Base-by-base conservation (phyloP, 2,797 vertebrate species). In the Ctenopoma multispine region DNA sequence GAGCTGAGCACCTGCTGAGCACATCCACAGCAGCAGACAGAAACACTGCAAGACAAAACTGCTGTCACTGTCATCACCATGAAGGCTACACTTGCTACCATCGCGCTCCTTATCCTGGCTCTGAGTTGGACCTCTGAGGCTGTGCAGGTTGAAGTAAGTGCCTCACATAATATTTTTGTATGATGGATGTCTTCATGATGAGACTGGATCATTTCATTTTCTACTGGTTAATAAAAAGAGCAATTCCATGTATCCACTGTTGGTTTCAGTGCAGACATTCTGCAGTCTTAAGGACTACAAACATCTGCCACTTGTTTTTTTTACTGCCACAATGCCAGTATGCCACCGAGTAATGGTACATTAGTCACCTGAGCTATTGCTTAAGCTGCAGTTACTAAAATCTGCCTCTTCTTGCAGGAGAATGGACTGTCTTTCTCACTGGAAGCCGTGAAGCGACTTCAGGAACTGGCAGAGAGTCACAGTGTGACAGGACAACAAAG, bases 61-160 rank as follows among this genome's bases (percentile, higher is more conserved):
- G 7, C 75, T 23, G 8, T 38, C 61, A 49, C 77, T 57, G 56
- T n/a, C n/a, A n/a, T 61, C 76, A 89, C 29, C 67, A 95, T 95
- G 95, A 95, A 93, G 85, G 72, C 87, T 12, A 7, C 84, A 9
- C 21, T 93, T 31, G 77, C 67, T 46, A 64, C 77, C 17, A 5
- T 82, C 21, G 24, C 88, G 12, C 29, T 94, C 38, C 65, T 94
- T 8, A 20, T 92, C 65, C 79, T 91, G 49, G 79, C 88, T 64
- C 68, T 94, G 7, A 70, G 85, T 63, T 74, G 89, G 68, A 68
- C 79, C 58, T 83, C 90, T 23, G 91, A 93, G 11, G 92, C 94
- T 0, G 91, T 95, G 27, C 82, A 91, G 60, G 91, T 95, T 14
- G 74, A 94, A 70, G 95, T 93, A 89, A 91, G 92, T 88, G n/a